Conservation (phyloP, 30 jellyfish, hydroid and myxozoan genomes). For the Aurelia aurita complex sp. Pacific region DNA sequence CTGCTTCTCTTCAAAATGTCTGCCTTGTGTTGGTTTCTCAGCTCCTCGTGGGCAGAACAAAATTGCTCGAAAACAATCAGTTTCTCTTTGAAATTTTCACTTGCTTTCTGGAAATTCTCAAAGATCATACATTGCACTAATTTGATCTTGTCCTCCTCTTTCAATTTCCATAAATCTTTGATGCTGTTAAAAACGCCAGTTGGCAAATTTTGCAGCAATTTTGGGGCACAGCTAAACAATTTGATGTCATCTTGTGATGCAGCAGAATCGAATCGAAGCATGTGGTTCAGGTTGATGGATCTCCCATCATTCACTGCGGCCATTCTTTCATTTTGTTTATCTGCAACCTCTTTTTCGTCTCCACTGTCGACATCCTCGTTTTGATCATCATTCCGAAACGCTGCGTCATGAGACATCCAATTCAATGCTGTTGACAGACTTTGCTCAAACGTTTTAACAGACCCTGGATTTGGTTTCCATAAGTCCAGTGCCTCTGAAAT, state of each 20-base stretch:
- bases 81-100: slow-evolving; percentile 28
- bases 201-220: slow-evolving; percentile 1
- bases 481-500: slow-evolving; percentile 14
- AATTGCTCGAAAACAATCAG: slow-evolving; percentile 16
- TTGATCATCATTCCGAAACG: slow-evolving; percentile 16
- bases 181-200: not conserved
- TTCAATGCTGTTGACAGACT: slow-evolving; percentile 11
- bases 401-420: slow-evolving; percentile 21
- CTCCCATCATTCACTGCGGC: slow-evolving; percentile 37
- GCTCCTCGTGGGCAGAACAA: slow-evolving; percentile 25
- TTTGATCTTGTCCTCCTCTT: slow-evolving; percentile 15
- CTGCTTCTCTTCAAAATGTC: slow-evolving; percentile 16
- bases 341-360: slow-evolving; percentile 57
- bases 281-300: not conserved
- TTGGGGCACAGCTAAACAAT: slow-evolving; percentile 29
- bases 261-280: not conserved
- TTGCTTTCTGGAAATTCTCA: not conserved
- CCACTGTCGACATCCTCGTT: slow-evolving; percentile 35
- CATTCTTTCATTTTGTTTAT: slow-evolving; percentile 15
- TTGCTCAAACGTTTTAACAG: not conserved
- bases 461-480: slow-evolving; percentile 49
- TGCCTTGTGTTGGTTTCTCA: slow-evolving; percentile 46
- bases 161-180: slow-evolving; percentile 50
- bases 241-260: not conserved
- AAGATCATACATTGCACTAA: slow-evolving; percentile 31